A percentile compares a stretch with the other conserved stretches of the same genome.
Evolutionary conservation across 2,113 vertebrate species (phyloP).

Genomic region (Phyllopteryx taeniolatus): DNA sequence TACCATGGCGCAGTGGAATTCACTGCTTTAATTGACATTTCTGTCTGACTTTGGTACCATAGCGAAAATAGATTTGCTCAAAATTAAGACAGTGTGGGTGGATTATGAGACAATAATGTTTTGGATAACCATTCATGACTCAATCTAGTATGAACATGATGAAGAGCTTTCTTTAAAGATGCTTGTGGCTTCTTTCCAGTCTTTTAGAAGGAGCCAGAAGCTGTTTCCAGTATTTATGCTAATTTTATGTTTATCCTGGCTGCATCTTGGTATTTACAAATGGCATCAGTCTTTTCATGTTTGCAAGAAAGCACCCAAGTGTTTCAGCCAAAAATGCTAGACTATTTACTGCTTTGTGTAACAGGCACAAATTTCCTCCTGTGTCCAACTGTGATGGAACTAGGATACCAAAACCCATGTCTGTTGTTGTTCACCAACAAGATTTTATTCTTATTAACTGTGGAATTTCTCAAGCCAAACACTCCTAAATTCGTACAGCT

Average conservation of each 20-base stretch:
- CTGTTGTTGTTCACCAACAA: not conserved
- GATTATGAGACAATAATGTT: not conserved
- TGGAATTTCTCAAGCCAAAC: not conserved
- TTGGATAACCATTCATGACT: not conserved
- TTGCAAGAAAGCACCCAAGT: not conserved
- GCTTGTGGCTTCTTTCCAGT: not conserved
- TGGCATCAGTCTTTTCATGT: not conserved
- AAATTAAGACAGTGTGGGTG: not conserved
- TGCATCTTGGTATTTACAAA: not conserved
- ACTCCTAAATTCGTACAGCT: not conserved
- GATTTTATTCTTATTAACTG: not conserved
- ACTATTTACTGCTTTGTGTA: not conserved
- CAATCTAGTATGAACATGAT: not conserved
- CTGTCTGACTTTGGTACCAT: not conserved
- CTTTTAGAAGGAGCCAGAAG: slow-evolving; percentile 5
- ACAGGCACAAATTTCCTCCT: not conserved
- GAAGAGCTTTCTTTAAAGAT: not conserved
- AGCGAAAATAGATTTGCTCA: not conserved
- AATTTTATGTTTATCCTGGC: slow-evolving; percentile 2
- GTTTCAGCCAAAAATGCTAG: not conserved
- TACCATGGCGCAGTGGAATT: not conserved
- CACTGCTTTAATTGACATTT: not conserved
- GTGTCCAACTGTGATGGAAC: slow-evolving; percentile 1
- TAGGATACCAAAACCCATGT: not conserved
- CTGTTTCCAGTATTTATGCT: slow-evolving; percentile 4